Evolutionary conservation across 2,797 vertebrate species (phyloP).

Genomic region (Paguma larvata): DNA sequence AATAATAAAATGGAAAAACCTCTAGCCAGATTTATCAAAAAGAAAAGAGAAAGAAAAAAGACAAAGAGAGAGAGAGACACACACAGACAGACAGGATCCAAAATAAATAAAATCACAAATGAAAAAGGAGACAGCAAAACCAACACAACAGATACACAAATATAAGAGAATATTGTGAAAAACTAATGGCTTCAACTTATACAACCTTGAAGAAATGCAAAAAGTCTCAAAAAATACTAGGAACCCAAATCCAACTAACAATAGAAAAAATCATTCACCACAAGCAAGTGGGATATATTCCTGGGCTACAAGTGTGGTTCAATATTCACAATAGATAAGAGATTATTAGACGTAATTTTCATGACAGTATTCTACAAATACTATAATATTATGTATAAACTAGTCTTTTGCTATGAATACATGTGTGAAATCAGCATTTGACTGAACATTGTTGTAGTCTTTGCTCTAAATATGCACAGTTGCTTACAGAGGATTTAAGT

Average conservation of each 20-base stretch:
- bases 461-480: slow-evolving; percentile 1
- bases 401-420: background rate
- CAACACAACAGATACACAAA: background rate
- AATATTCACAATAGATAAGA: background rate
- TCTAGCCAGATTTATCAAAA: background rate
- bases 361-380: background rate
- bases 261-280: background rate
- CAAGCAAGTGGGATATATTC: background rate
- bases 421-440: background rate
- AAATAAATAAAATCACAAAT: background rate
- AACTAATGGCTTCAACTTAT: background rate
- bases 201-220: background rate
- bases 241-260: background rate
- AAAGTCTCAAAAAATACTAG: background rate
- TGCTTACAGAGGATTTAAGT: background rate
- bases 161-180: background rate
- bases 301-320: background rate
- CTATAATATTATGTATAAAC: background rate
- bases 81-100: background rate
- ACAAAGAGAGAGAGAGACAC: background rate
- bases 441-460: background rate
- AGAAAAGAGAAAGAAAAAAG: background rate
- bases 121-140: background rate
- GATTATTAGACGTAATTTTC: background rate
- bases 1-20: background rate